phyloP scores from a whole-genome alignment of 2,888 invertebrate species.

The Torymus auratus region DNA sequence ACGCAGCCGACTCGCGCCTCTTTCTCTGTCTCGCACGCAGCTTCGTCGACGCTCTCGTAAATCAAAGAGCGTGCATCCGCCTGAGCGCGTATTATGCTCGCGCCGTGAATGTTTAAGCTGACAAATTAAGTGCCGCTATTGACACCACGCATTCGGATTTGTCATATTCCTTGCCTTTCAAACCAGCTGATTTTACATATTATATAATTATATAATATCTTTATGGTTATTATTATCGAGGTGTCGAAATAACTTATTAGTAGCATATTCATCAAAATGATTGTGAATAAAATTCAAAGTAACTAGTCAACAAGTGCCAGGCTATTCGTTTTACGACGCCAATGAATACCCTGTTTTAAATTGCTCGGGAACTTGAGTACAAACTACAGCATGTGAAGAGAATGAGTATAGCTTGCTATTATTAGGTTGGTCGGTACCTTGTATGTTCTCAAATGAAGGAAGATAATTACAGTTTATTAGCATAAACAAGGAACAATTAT shows the following conservation, averaged over 20 bases:
- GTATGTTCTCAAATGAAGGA: too few species aligned
- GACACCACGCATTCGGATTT: too few species aligned
- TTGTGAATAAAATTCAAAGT: conserved; percentile 1
- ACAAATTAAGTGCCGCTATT: conserved; percentile 38
- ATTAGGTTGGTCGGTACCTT: too few species aligned
- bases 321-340: conserved; percentile 2
- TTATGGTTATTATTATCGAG: too few species aligned
- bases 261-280: neutral
- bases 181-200: too few species aligned
- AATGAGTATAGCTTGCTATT: too few species aligned
- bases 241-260: too few species aligned
- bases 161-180: too few species aligned
- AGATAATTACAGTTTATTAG: too few species aligned
- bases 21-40: conserved; percentile 61
- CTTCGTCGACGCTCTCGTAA: conserved; percentile 61
- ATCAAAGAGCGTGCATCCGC: conserved; percentile 36
- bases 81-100: conserved; percentile 26
- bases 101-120: conserved; percentile 17
- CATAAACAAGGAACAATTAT: too few species aligned
- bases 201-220: too few species aligned
- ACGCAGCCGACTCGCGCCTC: conserved; percentile 26
- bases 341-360: conserved; percentile 20
- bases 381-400: neutral
- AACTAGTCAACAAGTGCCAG: conserved; percentile 8
- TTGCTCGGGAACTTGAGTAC: conserved; percentile 42